Percentiles rank a stretch among this genome's conserved stretches.
Evolutionary conservation across 2,888 invertebrate species (phyloP).

Genomic region (Apotomis turbidana): DNA sequence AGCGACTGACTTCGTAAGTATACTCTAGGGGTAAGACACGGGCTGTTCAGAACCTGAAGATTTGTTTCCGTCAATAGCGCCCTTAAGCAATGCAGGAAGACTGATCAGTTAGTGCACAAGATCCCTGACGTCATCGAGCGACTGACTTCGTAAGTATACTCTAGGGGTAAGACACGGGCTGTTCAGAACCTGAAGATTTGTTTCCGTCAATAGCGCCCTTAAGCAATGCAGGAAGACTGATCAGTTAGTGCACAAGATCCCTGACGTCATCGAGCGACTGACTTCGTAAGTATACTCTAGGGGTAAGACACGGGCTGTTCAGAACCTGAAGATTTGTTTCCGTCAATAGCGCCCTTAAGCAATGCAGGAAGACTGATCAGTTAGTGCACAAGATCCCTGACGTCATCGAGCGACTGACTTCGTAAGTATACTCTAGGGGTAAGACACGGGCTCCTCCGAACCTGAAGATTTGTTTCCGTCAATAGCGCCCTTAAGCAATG

Average conservation of each 20-base stretch:
- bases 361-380: slow-evolving; percentile 90
- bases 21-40: slow-evolving; percentile 62
- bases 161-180: no score
- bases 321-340: slow-evolving; percentile 87
- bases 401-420: slow-evolving; percentile 87
- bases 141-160: slow-evolving; percentile 75
- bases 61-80: slow-evolving; percentile 91
- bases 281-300: slow-evolving; percentile 62
- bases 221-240: slow-evolving; percentile 92
- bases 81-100: slow-evolving; percentile 91
- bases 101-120: slow-evolving; percentile 90
- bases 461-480: slow-evolving; percentile 87
- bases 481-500: slow-evolving; percentile 91
- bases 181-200: slow-evolving; percentile 87
- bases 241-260: slow-evolving; percentile 91
- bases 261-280: slow-evolving; percentile 89
- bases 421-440: slow-evolving; percentile 69
- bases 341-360: slow-evolving; percentile 91
- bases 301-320: no score
- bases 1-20: slow-evolving; percentile 84
- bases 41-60: slow-evolving; percentile 86
- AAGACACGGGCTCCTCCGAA: no score
- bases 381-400: slow-evolving; percentile 91
- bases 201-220: slow-evolving; percentile 89
- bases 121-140: slow-evolving; percentile 90